Percentiles rank a stretch among this genome's conserved stretches.
phyloP scores from a whole-genome alignment of 92 coral and sea anemone genomes.

The Siderastrea siderea region DNA sequence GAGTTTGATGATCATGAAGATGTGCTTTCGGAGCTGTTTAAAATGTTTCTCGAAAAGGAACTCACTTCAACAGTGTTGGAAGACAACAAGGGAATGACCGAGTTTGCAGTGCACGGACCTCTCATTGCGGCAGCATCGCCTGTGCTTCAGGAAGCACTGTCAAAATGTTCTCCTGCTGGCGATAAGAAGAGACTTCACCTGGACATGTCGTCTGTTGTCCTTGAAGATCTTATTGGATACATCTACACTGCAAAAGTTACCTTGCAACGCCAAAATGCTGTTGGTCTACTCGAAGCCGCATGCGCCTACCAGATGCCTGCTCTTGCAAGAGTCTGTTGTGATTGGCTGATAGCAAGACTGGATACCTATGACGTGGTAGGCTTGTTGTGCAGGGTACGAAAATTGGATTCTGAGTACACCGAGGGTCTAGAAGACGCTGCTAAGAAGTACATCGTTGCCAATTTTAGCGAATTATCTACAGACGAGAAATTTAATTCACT shows the following conservation, averaged over 20 bases:
- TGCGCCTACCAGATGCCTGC: conserved; percentile 57
- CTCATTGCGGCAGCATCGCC: conserved; percentile 66
- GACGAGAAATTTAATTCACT: conserved; percentile 43
- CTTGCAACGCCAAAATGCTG: conserved; percentile 34
- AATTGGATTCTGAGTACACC: conserved; percentile 19
- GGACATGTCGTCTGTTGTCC: background rate
- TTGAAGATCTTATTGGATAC: conserved; percentile 38
- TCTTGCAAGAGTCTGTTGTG: conserved; percentile 62
- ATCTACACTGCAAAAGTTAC: conserved; percentile 76
- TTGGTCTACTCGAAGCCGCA: conserved; percentile 40
- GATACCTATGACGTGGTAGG: conserved; percentile 45
- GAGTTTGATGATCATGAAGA: conserved; percentile 21
- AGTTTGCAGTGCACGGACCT: conserved; percentile 41
- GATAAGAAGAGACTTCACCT: conserved; percentile 18
- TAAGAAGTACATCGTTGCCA: conserved; percentile 25
- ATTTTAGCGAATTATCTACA: conserved; percentile 43
- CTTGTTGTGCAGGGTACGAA: conserved; percentile 32
- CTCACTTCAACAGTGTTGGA: conserved; percentile 50
- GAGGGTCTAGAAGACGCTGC: conserved; percentile 34
- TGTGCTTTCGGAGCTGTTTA: conserved; percentile 27
- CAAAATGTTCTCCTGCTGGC: background rate
- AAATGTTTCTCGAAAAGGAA: conserved; percentile 37
- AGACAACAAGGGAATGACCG: conserved; percentile 30
- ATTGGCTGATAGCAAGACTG: conserved; percentile 44
- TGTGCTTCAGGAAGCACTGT: conserved; percentile 7